Evolutionary conservation across 2,113 vertebrate genomes (phyloP), one percentile per base, ranked within the genome.

Genomic region (Tragelaphus strepsiceros): DNA sequence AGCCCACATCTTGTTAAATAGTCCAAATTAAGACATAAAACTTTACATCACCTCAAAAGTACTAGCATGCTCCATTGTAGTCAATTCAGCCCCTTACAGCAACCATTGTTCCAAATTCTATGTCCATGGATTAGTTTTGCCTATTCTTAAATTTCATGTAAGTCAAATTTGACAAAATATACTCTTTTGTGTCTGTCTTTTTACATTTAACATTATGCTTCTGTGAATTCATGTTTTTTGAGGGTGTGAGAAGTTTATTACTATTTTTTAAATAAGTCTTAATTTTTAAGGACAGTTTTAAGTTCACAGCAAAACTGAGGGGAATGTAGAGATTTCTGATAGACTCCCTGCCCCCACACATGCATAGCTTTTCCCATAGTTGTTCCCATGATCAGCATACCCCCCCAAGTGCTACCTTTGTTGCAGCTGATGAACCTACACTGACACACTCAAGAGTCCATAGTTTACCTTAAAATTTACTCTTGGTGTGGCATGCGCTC

Each of bases 241-340:
- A 83, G 51, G 32, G 51, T 83, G 51, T 83, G 32, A 83, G 81
- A 83, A 24, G 81, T 54, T 54, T 54, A 7, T 54, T 56, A 53
- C 81, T 83, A 24, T 35, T 35, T 83, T 35, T 56, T 26, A 83
- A 83, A 22, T 13, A 54, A 54, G 81, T 15, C 51, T 53, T 53
- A 53, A 21, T 26, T 51, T 84, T 94, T 94, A 56, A 89, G 30
- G 71, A 62, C 61, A 81, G 10, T 56, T 28, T 89, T 58, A 71
- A 15, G 28, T 67, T 82, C 7, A 54, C 4, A 32, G 71, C 6
- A 46, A 80, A 67, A n/a, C 43, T 56, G 58, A 86, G 24, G 54
- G 26, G 56, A 87, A 80, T 58, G 32, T 62, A 80, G 74, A 80
- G 83, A 62, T 62, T 61, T 88, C 46, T 46, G 24, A 49, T 21